Conservation (phyloP, 2,113 vertebrate genomes). For the Mustelus asterias region DNA sequence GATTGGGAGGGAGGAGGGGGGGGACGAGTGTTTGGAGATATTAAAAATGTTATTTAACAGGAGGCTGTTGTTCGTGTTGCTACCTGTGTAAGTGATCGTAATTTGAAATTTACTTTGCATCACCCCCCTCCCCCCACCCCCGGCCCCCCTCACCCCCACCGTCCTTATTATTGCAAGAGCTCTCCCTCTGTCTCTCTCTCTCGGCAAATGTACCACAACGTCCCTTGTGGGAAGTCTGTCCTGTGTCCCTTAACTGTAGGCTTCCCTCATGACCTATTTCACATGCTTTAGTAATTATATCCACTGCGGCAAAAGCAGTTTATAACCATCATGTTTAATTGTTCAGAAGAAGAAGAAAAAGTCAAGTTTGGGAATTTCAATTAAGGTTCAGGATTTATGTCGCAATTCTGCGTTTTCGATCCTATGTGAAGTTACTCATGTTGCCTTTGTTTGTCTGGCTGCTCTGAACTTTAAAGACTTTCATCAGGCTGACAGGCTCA, state of each 20-base stretch:
- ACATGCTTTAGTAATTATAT: background rate
- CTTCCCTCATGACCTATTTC: background rate
- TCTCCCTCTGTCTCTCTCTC: background rate
- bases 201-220: background rate
- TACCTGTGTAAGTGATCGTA: background rate
- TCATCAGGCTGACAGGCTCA: constrained; percentile 32
- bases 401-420: background rate
- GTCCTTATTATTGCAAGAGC: background rate
- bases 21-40: background rate
- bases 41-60: background rate
- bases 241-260: background rate
- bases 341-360: background rate
- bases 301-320: background rate
- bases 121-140: too few relatives aligned
- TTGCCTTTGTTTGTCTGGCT: constrained; percentile 23
- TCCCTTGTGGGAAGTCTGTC: background rate
- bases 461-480: constrained; percentile 23
- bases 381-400: constrained; percentile 33
- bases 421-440: constrained; percentile 21
- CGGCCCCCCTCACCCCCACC: too few relatives aligned
- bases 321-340: constrained; percentile 20
- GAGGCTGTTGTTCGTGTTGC: background rate
- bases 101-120: background rate
- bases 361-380: constrained; percentile 24
- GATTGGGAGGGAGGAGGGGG: too few relatives aligned